Percentiles rank a stretch among this genome's conserved stretches.
These are phyloP conservation scores for Boleophthalmus pectinirostris DNA, from an alignment of 2,113 vertebrate genomes.

Conservation along the genomic window DNA sequence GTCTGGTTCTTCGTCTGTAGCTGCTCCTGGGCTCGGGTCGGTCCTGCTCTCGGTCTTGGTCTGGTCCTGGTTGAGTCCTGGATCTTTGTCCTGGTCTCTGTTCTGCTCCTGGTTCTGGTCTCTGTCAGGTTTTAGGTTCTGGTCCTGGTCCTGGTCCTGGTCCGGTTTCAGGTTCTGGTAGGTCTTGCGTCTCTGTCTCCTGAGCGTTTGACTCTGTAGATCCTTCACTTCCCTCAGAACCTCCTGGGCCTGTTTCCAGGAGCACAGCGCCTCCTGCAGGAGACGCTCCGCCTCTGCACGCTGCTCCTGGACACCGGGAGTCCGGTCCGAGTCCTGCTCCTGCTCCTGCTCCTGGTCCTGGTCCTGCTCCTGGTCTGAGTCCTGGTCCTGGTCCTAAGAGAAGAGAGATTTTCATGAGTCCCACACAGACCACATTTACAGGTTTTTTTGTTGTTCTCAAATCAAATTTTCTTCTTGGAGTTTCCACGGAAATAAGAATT, in stretches of 20 bases:
- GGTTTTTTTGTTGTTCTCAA: too few relatives aligned
- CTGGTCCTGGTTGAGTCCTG: neutral
- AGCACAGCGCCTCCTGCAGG: conserved; percentile 88
- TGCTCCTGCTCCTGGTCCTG: neutral
- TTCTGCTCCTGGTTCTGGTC: conserved; percentile 50
- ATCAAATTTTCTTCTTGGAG: too few relatives aligned
- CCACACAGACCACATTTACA: too few relatives aligned
- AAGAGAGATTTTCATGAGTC: too few relatives aligned
- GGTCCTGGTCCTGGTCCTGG: neutral
- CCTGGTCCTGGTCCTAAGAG: too few relatives aligned
- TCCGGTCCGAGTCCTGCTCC: conserved; percentile 41
- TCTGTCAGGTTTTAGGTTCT: fast-evolving
- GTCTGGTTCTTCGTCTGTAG: too few relatives aligned
- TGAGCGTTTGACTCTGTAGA: conserved; percentile 85
- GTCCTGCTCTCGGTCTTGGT: neutral
- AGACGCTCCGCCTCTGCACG: conserved; percentile 87
- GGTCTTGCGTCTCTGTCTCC: conserved; percentile 81
- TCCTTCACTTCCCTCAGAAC: conserved; percentile 92
- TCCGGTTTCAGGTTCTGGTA: conserved; percentile 63
- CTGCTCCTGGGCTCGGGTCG: fast-evolving
- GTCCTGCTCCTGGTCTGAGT: neutral
- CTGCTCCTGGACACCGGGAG: conserved; percentile 78
- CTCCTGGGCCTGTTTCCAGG: conserved; percentile 91
- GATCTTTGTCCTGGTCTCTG: conserved; percentile 53
- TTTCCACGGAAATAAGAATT: too few relatives aligned